phyloP scores from a whole-genome alignment of 2,113 vertebrate species.

The Stercorarius parasiticus region DNA sequence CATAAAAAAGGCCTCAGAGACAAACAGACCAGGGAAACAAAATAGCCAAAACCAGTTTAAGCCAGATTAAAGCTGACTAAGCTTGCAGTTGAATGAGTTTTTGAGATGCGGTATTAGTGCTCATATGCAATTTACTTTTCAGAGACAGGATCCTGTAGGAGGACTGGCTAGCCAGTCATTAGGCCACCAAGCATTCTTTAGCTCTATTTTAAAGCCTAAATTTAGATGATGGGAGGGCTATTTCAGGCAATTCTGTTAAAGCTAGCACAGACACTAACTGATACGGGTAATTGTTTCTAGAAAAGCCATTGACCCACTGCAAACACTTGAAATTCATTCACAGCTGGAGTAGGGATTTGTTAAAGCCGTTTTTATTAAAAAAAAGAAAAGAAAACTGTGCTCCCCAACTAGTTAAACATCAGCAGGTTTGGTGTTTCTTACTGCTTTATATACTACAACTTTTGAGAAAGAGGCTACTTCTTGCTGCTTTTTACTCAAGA shows the following conservation, averaged over 20 bases:
- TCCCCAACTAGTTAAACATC: neutral
- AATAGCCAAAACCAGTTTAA: neutral
- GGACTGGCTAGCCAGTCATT: neutral
- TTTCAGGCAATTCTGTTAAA: constrained; percentile 2
- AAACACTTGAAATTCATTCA: neutral
- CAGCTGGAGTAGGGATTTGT: neutral
- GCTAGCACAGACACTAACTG: neutral
- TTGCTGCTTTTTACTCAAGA: neutral
- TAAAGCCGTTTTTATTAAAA: neutral
- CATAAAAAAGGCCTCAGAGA: neutral
- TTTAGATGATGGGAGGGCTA: neutral
- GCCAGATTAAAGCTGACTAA: neutral
- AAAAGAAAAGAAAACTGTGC: rapidly evolving
- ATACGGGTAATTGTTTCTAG: neutral
- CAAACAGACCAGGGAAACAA: neutral
- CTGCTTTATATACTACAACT: neutral
- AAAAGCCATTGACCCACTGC: neutral
- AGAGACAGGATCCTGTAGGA: neutral
- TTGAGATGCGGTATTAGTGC: neutral
- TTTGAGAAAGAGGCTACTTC: neutral
- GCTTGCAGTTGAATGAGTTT: neutral
- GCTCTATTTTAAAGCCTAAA: neutral
- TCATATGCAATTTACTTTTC: constrained; percentile 8
- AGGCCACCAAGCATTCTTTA: neutral
- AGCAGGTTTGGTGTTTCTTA: neutral